phyloP scores from a whole-genome alignment of 2,113 vertebrate genomes.

The Poicephalus meyeri region DNA sequence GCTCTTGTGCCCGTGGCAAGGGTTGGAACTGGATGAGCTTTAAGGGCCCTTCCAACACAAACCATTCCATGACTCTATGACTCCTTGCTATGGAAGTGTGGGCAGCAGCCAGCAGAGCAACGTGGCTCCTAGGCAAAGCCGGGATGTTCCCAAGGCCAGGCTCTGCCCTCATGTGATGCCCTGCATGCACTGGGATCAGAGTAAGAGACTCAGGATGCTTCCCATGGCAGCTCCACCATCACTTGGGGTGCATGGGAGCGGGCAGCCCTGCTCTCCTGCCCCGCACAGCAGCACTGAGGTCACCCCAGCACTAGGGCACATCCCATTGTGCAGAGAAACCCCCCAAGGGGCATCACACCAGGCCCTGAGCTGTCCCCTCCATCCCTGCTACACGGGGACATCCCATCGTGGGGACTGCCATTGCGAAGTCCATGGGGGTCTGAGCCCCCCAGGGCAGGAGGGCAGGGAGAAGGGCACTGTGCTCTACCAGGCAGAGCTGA shows the following conservation, averaged over 20 bases:
- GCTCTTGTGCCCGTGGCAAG: background rate
- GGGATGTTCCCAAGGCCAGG: background rate
- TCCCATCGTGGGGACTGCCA: background rate
- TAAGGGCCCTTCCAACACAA: background rate
- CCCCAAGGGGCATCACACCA: background rate
- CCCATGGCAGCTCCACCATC: background rate
- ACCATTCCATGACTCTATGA: background rate
- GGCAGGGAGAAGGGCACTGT: rapidly evolving
- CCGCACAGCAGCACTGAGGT: background rate
- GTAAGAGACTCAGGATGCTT: background rate
- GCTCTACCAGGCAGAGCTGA: background rate
- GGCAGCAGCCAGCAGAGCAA: background rate
- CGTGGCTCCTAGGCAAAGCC: background rate
- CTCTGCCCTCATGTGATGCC: background rate
- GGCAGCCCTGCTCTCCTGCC: background rate
- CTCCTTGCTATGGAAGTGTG: rapidly evolving
- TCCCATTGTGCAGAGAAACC: background rate
- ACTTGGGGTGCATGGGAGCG: background rate
- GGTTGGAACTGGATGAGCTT: background rate
- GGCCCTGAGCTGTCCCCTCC: background rate
- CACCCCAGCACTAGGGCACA: background rate
- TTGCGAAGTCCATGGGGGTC: rapidly evolving
- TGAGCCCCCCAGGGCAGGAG: background rate
- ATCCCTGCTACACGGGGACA: background rate
- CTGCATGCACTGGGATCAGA: background rate